These are phyloP conservation scores for Tiaroga cobitis DNA, from an alignment of 2,797 vertebrate genomes.

Conservation along the genomic window DNA sequence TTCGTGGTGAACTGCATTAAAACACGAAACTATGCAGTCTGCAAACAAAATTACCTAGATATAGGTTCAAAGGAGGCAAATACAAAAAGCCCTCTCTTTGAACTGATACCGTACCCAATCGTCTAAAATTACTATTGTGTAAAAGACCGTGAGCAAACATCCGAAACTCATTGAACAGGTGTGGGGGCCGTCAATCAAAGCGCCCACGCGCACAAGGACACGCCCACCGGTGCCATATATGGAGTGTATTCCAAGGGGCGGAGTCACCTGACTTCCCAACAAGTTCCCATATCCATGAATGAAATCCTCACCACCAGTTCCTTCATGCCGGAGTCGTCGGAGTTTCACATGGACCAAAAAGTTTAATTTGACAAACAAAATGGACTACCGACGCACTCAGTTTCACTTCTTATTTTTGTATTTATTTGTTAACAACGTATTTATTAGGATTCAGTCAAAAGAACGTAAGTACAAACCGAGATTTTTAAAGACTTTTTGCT, in stretches of 20 bases:
- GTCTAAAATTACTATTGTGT: constrained; percentile 48
- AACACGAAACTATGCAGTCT: constrained; percentile 14
- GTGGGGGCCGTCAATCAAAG: constrained; percentile 37
- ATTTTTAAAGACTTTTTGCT: not conserved
- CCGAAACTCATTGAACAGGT: constrained; percentile 48
- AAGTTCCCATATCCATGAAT: constrained; percentile 79
- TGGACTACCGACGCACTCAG: constrained; percentile 71
- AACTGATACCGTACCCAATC: constrained; percentile 41
- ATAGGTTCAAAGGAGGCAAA: constrained; percentile 37
- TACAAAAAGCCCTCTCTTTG: constrained; percentile 34
- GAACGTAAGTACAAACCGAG: constrained; percentile 76
- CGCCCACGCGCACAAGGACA: constrained; percentile 43
- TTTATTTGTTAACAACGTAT: constrained; percentile 72
- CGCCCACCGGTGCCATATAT: constrained; percentile 63
- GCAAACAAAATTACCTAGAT: constrained; percentile 26
- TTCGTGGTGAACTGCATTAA: not conserved
- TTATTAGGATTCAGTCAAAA: constrained; percentile 73
- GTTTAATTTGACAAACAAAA: constrained; percentile 59
- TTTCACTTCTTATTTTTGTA: constrained; percentile 61
- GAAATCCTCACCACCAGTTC: constrained; percentile 54
- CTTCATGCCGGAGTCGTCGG: constrained; percentile 34
- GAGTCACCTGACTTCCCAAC: constrained; percentile 71
- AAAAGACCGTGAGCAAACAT: constrained; percentile 53
- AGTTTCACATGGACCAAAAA: constrained; percentile 25
- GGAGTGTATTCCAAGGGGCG: constrained; percentile 74